Conservation (phyloP, 2,113 vertebrate genomes). For the Ciconia stormi region DNA sequence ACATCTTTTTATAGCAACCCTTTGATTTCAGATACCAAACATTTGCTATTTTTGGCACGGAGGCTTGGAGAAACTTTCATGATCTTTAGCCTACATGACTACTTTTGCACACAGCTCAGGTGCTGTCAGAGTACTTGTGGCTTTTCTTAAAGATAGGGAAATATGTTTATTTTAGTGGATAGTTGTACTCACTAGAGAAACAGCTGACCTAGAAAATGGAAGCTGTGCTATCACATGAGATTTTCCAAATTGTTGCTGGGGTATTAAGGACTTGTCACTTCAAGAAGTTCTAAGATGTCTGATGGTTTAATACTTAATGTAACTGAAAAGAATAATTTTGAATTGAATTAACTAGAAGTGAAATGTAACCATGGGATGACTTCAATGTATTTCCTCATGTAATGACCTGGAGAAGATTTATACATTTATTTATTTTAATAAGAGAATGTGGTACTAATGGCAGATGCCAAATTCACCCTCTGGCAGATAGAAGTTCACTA, state of each 20-base stretch:
- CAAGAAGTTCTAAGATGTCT: neutral
- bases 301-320: neutral
- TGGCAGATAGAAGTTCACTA: neutral
- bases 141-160: constrained; percentile 31
- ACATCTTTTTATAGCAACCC: constrained; percentile 87
- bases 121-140: neutral
- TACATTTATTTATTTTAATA: neutral
- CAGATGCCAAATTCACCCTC: neutral
- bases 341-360: neutral
- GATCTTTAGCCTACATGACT: constrained; percentile 72
- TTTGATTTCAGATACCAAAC: constrained; percentile 86
- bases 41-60: constrained; percentile 81
- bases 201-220: neutral
- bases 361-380: neutral
- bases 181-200: neutral
- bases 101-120: constrained; percentile 30
- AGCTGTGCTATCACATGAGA: neutral
- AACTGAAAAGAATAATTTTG: neutral
- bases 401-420: neutral
- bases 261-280: neutral
- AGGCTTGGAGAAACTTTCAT: constrained; percentile 74
- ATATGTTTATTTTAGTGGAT: neutral
- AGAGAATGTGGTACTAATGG: neutral
- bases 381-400: neutral
- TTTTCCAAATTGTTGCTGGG: neutral